A percentile compares a stretch with the other conserved stretches of the same genome.
Evolutionary conservation across 2,888 invertebrate genomes (phyloP).

Genomic region (Amphipoea lucens): DNA sequence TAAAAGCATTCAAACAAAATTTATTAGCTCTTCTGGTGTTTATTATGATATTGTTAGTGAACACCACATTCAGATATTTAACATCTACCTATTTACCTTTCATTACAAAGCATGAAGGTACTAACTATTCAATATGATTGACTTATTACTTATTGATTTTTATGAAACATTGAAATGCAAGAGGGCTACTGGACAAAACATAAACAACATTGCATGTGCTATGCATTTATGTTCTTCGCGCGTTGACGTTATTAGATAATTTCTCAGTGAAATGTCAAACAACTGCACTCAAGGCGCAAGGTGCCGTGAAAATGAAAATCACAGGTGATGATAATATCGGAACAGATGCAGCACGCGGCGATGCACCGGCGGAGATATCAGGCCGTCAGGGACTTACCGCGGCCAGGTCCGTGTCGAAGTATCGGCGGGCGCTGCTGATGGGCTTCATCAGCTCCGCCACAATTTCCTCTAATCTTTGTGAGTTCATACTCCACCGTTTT

Average conservation of each 20-base stretch:
- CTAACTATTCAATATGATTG: constrained; percentile 3
- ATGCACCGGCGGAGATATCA: constrained; percentile 42
- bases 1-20: not conserved
- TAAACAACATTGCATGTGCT: constrained; percentile 18
- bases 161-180: constrained; percentile 30
- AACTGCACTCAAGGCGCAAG: not conserved
- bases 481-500: constrained; percentile 87
- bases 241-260: not conserved
- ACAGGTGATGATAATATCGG: not conserved
- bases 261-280: constrained; percentile 20
- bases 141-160: constrained; percentile 15
- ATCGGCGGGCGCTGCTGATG: constrained; percentile 83
- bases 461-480: constrained; percentile 85
- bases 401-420: constrained; percentile 86
- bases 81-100: not conserved
- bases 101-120: not conserved
- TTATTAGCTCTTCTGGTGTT: constrained; percentile 1
- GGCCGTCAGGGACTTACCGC: constrained; percentile 77
- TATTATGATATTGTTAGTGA: constrained; percentile 19
- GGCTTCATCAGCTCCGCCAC: constrained; percentile 87
- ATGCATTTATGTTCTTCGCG: not conserved
- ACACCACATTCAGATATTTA: constrained; percentile 21
- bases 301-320: constrained; percentile 7
- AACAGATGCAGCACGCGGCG: constrained; percentile 17
- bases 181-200: constrained; percentile 21